Evolutionary conservation across 2,797 vertebrate species (phyloP).

Genomic region (Melanotaenia parkinsoni): DNA sequence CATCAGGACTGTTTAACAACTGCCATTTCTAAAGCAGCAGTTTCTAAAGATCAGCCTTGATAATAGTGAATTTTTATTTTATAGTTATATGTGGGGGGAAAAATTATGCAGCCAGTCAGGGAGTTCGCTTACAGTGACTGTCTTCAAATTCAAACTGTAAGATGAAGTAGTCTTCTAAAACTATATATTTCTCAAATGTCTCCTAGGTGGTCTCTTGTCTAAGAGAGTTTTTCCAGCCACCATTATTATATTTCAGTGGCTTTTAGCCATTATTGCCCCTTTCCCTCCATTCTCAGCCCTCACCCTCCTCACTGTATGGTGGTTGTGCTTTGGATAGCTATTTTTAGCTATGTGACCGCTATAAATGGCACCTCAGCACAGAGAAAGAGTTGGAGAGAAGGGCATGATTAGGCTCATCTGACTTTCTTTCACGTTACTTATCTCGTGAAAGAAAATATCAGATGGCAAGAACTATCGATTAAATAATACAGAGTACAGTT

Average conservation of each 20-base stretch:
- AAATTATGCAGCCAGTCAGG: too few relatives aligned
- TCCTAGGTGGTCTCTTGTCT: background rate
- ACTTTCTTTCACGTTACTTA: constrained; percentile 40
- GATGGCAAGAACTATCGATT: background rate
- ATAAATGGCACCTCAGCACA: constrained; percentile 76
- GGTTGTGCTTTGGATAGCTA: constrained; percentile 72
- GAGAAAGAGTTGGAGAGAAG: constrained; percentile 62
- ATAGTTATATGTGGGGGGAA: too few relatives aligned
- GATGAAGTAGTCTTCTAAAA: too few relatives aligned
- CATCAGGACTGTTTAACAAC: background rate
- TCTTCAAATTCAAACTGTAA: too few relatives aligned
- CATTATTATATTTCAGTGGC: constrained; percentile 4
- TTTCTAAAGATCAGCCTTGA: background rate
- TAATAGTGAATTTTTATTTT: background rate
- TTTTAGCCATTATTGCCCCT: constrained; percentile 4
- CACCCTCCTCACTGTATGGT: constrained; percentile 59
- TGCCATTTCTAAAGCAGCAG: background rate
- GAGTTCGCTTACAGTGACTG: too few relatives aligned
- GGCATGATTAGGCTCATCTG: constrained; percentile 59
- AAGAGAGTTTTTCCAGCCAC: background rate
- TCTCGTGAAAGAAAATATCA: constrained; percentile 20
- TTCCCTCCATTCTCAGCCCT: constrained; percentile 33
- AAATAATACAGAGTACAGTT: too few relatives aligned
- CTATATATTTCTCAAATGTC: background rate
- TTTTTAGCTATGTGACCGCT: constrained; percentile 77